A percentile compares a stretch with the other conserved stretches of the same genome.
These are phyloP conservation scores for Ornithorhynchus anatinus DNA, from an alignment of 2,113 vertebrate genomes.

Conservation along the genomic window DNA sequence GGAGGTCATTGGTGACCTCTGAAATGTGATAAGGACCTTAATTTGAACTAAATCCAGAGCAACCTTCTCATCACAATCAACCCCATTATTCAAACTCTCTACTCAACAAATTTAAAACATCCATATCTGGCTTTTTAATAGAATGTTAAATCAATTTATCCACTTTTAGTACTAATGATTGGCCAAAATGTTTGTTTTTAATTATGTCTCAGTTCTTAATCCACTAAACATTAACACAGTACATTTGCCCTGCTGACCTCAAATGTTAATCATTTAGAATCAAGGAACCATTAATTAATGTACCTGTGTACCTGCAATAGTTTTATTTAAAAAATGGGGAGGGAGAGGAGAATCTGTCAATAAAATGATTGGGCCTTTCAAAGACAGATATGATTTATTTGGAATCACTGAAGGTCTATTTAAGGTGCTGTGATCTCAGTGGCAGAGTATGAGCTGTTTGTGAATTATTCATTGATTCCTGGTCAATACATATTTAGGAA, in stretches of 20 bases:
- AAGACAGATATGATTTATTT: slow-evolving; percentile 43
- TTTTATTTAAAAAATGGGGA: slow-evolving; percentile 23
- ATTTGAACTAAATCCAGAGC: too few species aligned
- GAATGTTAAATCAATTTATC: slow-evolving; percentile 5
- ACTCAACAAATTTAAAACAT: too few species aligned
- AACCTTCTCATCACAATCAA: too few species aligned
- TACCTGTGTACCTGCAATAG: neutral
- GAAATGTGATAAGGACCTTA: too few species aligned
- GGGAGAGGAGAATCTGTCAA: slow-evolving; percentile 22
- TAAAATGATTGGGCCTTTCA: slow-evolving; percentile 42
- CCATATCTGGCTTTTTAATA: too few species aligned
- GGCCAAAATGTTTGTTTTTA: neutral
- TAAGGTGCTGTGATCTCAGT: slow-evolving; percentile 54
- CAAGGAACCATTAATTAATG: slow-evolving; percentile 40
- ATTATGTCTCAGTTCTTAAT: slow-evolving; percentile 7
- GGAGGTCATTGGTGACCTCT: too few species aligned
- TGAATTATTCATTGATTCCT: slow-evolving; percentile 60
- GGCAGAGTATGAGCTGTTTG: neutral
- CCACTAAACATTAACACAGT: slow-evolving; percentile 18
- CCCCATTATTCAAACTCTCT: too few species aligned
- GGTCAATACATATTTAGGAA: slow-evolving; percentile 40
- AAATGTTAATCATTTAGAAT: slow-evolving; percentile 50
- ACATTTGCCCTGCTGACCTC: neutral
- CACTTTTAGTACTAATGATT: slow-evolving; percentile 8
- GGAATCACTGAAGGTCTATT: slow-evolving; percentile 48